phyloP scores from a whole-genome alignment of 2,797 vertebrate genomes.

The Chromis chromis region DNA sequence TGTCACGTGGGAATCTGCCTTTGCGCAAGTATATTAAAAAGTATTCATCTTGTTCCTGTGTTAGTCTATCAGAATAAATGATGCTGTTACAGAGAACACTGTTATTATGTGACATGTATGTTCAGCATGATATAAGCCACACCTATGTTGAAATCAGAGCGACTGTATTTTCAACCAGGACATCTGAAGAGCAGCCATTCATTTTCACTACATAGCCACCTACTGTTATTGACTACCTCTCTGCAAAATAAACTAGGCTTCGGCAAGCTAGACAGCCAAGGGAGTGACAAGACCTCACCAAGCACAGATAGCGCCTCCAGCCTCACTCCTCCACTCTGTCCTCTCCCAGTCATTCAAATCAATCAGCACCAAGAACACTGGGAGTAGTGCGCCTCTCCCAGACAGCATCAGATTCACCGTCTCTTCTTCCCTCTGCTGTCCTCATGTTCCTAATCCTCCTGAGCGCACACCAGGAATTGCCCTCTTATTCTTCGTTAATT shows the following conservation, averaged over 20 bases:
- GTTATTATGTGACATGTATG: not conserved
- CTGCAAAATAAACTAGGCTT: conserved; percentile 43
- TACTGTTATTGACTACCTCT: conserved; percentile 39
- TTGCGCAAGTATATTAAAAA: not conserved
- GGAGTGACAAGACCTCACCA: conserved; percentile 48
- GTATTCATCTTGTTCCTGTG: conserved; percentile 12
- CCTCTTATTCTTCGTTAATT: conserved; percentile 64
- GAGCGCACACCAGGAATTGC: conserved; percentile 37
- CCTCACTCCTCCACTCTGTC: conserved; percentile 38
- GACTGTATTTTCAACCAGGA: not conserved
- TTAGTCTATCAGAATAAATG: conserved; percentile 8
- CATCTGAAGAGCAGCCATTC: conserved; percentile 5
- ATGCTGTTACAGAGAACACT: not conserved
- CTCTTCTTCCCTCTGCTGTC: conserved; percentile 40
- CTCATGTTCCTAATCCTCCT: conserved; percentile 58
- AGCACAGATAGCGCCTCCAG: conserved; percentile 29
- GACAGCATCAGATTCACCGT: conserved; percentile 70
- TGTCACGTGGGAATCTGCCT: not conserved
- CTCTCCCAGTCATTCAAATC: conserved; percentile 65
- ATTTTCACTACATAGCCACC: not conserved
- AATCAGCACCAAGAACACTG: conserved; percentile 62
- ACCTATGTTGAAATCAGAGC: too few relatives aligned
- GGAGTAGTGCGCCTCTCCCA: conserved; percentile 47
- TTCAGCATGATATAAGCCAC: not conserved
- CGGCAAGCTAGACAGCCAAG: conserved; percentile 32